Conservation (phyloP, 2,113 vertebrate species). For the Pelecanoides urinatrix region DNA sequence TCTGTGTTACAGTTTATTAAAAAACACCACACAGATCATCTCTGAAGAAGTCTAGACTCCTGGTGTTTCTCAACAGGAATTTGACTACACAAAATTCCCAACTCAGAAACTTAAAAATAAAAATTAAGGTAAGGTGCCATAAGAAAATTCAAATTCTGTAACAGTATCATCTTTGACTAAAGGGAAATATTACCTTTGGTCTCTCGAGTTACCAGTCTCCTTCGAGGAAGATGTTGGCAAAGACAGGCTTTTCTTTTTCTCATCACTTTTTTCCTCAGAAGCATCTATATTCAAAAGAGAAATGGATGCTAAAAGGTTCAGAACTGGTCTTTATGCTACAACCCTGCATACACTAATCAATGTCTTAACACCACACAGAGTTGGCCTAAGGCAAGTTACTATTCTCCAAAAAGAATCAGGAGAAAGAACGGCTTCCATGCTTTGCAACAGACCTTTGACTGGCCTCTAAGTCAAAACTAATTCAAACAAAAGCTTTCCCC, state of each 20-base stretch:
- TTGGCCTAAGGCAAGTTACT: not conserved
- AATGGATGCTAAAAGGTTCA: not conserved
- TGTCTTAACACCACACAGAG: not conserved
- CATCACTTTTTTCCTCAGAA: slow-evolving; percentile 82
- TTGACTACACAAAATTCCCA: not conserved
- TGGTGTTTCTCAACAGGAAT: not conserved
- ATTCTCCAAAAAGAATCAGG: not conserved
- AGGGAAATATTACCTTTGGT: slow-evolving; percentile 80
- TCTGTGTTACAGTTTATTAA: not conserved
- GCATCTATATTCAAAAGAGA: slow-evolving; percentile 63
- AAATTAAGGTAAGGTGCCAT: not conserved
- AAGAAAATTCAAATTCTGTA: not conserved
- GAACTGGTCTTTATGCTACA: not conserved
- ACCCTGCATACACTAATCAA: not conserved
- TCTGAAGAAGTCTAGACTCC: not conserved
- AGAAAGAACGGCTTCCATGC: not conserved
- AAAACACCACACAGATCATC: not conserved
- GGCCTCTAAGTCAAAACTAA: not conserved
- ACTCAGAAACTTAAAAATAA: not conserved
- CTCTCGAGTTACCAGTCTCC: slow-evolving; percentile 74
- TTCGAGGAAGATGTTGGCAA: slow-evolving; percentile 81
- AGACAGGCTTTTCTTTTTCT: slow-evolving; percentile 79
- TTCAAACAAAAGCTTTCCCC: not conserved
- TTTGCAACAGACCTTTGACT: not conserved
- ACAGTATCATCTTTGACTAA: not conserved